phyloP scores from a whole-genome alignment of 2,797 vertebrate genomes.

The Phylloscopus collybita region DNA sequence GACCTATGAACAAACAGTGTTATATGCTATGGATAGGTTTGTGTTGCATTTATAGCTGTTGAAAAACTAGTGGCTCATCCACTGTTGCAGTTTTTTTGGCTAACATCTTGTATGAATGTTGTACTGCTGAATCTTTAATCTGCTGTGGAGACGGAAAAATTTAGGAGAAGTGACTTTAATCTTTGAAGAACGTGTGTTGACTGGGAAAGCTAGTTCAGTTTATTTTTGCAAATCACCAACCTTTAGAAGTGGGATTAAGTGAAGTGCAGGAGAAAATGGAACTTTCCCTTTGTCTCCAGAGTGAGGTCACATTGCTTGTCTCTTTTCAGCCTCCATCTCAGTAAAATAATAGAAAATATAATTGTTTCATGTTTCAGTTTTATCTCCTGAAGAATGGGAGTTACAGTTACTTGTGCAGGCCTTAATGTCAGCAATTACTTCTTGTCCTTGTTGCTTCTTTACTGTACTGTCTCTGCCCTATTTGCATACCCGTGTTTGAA shows the following conservation, averaged over 20 bases:
- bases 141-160: slow-evolving; percentile 1
- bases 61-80: not conserved
- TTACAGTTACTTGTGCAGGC: not conserved
- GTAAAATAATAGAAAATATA: not conserved
- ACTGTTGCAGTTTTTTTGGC: not conserved
- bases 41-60: not conserved
- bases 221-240: slow-evolving; percentile 13
- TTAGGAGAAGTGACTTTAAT: slow-evolving; percentile 7
- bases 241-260: slow-evolving; percentile 20
- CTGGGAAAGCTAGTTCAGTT: slow-evolving; percentile 12
- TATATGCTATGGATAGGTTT: not conserved
- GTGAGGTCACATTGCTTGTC: not conserved
- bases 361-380: not conserved
- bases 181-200: not conserved
- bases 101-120: not conserved
- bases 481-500: not conserved
- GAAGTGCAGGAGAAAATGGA: not conserved
- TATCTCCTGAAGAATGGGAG: not conserved
- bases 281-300: not conserved
- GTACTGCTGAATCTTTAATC: slow-evolving; percentile 10
- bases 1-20: accelerated
- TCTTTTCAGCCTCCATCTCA: not conserved
- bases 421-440: not conserved
- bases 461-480: accelerated
- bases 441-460: not conserved